Base-by-base conservation (phyloP, 2,888 invertebrate species). In the Uropetala carovei region DNA sequence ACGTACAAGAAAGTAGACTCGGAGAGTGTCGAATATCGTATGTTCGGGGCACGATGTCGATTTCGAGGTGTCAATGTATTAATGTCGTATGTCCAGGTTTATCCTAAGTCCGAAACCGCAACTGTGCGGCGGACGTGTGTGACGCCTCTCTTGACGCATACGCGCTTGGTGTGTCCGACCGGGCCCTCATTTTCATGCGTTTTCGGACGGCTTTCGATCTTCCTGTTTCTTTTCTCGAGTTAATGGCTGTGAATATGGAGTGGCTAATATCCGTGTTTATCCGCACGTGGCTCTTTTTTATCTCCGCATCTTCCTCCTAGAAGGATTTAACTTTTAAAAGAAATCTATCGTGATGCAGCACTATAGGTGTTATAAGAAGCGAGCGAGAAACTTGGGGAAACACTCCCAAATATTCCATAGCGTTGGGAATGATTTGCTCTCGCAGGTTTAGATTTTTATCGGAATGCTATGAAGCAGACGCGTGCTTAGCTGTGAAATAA, bases 271-370 rank as follows among this genome's bases (percentile, higher is more conserved):
- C 64, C 18, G 16, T 9, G 18, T 14, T 30, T 89, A 64, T 22
- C 16, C n/a, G 30, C 89, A 68, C 64, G 64, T 89, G 89, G 86
- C 59, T 27, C 27, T 58, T 59, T 27, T 14, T 43, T 16, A 9
- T n/a, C n/a, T n/a, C n/a, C n/a, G n/a, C 43, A 11, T 30, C 68
- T 16, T 83, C 43, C n/a, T 11, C 56, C 30, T 14, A 43, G 11
- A 89, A 56, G n/a, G n/a, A 89, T 89, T 89, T 89, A 43, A 89
- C 89, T 89, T 89, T 64, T 89, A 89, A 89, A 89, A 68, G 22
- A 89, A 64, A 89, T 60, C 30, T 14, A 60, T 86, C 86, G 27
- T 30, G 30, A 86, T 89, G 60, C 89, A 43, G 89, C 56, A 11
- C 43, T 18, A n/a, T 18, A 43, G 22, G 7, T 75, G 13, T 27